phyloP scores from a whole-genome alignment of 92 coral and sea anemone species.

The Heteractis magnifica region DNA sequence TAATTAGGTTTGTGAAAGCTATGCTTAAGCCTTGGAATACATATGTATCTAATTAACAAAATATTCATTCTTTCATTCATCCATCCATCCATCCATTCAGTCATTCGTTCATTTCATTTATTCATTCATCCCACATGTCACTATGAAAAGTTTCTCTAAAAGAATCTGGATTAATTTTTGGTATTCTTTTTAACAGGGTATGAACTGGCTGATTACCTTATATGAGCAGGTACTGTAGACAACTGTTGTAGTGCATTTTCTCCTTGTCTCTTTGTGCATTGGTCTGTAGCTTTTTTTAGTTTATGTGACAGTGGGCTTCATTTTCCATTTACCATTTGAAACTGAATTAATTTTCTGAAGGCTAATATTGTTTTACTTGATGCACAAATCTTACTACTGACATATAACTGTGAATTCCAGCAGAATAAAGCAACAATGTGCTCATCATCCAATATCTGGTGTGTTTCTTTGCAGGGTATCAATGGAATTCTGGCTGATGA shows the following conservation, averaged over 20 bases:
- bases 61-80: neutral
- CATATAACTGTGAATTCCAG: too few relatives aligned
- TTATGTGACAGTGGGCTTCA: too few relatives aligned
- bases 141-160: neutral
- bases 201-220: conserved; percentile 94
- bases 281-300: too few relatives aligned
- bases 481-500: conserved; percentile 97
- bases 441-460: neutral
- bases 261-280: too few relatives aligned
- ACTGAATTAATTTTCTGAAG: too few relatives aligned
- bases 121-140: neutral
- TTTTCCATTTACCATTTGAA: too few relatives aligned
- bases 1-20: too few relatives aligned
- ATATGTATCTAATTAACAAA: neutral
- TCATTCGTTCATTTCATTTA: neutral
- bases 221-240: conserved; percentile 82
- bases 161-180: neutral
- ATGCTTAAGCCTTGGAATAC: too few relatives aligned
- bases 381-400: too few relatives aligned
- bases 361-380: too few relatives aligned
- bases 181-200: conserved; percentile 55
- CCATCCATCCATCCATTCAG: neutral
- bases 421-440: too few relatives aligned
- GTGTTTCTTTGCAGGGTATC: conserved; percentile 67
- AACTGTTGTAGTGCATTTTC: too few relatives aligned